These are phyloP conservation scores for Pan paniscus DNA, from an alignment of 2,113 vertebrate species.

Conservation along the genomic window DNA sequence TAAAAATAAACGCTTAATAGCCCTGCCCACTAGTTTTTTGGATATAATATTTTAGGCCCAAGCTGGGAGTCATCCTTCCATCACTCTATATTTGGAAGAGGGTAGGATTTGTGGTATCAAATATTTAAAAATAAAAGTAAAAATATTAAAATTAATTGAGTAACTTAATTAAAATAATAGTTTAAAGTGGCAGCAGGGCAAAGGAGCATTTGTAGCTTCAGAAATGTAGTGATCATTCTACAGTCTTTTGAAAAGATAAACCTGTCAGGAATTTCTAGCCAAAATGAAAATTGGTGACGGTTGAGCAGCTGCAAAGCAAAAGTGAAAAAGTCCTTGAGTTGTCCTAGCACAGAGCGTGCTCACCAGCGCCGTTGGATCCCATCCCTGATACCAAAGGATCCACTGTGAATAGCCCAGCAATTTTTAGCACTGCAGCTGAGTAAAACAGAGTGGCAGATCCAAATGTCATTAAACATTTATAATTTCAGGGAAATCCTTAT, in stretches of 20 bases:
- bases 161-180: background rate
- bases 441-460: background rate
- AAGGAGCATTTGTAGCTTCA: background rate
- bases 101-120: background rate
- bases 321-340: background rate
- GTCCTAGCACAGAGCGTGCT: accelerated
- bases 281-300: background rate
- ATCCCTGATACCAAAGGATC: accelerated
- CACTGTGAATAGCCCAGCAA: background rate
- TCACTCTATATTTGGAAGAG: background rate
- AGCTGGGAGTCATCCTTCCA: background rate
- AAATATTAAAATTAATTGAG: background rate
- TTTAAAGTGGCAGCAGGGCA: background rate
- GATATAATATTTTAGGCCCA: background rate
- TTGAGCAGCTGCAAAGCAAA: background rate
- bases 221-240: background rate
- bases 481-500: background rate
- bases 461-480: accelerated
- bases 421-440: accelerated
- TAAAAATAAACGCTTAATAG: background rate
- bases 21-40: background rate
- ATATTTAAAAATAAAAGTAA: background rate
- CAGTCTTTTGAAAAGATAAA: background rate
- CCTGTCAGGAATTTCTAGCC: background rate
- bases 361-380: background rate